Evolutionary conservation across 2,797 vertebrate species (phyloP).

Genomic region (Notoglanidium macrostoma): DNA sequence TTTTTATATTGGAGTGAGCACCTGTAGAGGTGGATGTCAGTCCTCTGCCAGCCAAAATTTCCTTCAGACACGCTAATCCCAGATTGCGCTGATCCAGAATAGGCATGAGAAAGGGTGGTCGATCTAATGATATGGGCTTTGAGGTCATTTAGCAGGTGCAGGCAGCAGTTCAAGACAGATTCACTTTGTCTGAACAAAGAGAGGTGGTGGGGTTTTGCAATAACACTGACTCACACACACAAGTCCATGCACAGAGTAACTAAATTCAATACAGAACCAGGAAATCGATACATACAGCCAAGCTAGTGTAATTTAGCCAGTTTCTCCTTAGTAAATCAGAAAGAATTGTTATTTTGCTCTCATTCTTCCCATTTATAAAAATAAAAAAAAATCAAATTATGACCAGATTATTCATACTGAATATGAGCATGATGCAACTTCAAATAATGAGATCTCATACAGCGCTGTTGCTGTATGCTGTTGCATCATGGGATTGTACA

Average conservation of each 20-base stretch:
- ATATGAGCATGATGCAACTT: conserved; percentile 29
- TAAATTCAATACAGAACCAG: not conserved
- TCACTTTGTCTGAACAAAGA: conserved; percentile 3
- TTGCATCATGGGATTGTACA: conserved; percentile 32
- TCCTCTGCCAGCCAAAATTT: conserved; percentile 30
- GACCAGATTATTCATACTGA: conserved; percentile 7
- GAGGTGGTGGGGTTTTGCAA: not conserved
- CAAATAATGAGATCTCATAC: conserved; percentile 24
- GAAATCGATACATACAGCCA: not conserved
- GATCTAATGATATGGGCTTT: conserved; percentile 23
- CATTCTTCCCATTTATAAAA: conserved; percentile 20
- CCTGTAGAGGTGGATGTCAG: conserved; percentile 20
- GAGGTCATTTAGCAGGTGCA: conserved; percentile 11
- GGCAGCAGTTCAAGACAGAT: not conserved
- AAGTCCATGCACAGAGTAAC: not conserved
- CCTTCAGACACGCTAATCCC: not conserved
- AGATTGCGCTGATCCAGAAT: not conserved
- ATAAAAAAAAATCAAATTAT: not conserved
- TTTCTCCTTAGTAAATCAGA: not conserved
- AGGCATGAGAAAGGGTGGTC: not conserved
- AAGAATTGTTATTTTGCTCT: not conserved
- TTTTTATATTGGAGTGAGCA: conserved; percentile 22
- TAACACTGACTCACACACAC: not conserved
- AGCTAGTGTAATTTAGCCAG: not conserved
- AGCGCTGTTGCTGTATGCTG: conserved; percentile 11